A percentile compares a stretch with the other conserved stretches of the same genome.
phyloP scores from a whole-genome alignment of 2,888 invertebrate genomes.

The Macropis europaea region DNA sequence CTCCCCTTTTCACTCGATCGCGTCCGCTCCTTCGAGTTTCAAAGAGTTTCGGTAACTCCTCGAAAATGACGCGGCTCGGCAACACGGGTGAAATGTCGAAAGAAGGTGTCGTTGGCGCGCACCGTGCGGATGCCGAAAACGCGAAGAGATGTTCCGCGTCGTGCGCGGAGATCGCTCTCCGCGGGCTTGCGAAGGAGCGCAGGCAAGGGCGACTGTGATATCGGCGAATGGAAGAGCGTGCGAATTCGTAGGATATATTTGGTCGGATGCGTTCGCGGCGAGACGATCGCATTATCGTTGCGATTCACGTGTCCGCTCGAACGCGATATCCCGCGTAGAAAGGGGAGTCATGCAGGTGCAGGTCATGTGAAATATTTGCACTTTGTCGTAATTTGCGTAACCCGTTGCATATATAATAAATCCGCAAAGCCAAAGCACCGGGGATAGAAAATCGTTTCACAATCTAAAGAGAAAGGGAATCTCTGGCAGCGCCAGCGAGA shows the following conservation, averaged over 20 bases:
- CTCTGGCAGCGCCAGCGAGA: constrained; percentile 60
- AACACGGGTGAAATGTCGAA: too few species aligned
- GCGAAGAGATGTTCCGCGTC: too few species aligned
- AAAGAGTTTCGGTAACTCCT: too few species aligned
- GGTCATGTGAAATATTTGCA: constrained; percentile 78
- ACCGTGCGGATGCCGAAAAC: too few species aligned
- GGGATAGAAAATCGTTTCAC: constrained; percentile 74
- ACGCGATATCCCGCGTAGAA: constrained; percentile 64
- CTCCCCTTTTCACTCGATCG: too few species aligned
- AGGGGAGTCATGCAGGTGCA: constrained; percentile 71
- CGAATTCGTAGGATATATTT: neutral
- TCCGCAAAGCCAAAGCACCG: constrained; percentile 65
- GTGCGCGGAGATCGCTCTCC: too few species aligned
- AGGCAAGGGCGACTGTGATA: too few species aligned
- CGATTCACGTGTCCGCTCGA: constrained; percentile 60
- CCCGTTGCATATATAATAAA: constrained; percentile 75
- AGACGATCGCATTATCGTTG: constrained; percentile 46
- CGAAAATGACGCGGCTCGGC: too few species aligned
- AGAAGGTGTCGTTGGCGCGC: too few species aligned
- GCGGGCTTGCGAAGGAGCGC: too few species aligned
- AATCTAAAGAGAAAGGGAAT: constrained; percentile 77
- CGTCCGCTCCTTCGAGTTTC: too few species aligned
- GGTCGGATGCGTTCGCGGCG: neutral
- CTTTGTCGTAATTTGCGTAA: constrained; percentile 77
- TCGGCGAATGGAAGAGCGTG: neutral